phyloP scores from a whole-genome alignment of 2,888 invertebrate species.

The Biston betularia region DNA sequence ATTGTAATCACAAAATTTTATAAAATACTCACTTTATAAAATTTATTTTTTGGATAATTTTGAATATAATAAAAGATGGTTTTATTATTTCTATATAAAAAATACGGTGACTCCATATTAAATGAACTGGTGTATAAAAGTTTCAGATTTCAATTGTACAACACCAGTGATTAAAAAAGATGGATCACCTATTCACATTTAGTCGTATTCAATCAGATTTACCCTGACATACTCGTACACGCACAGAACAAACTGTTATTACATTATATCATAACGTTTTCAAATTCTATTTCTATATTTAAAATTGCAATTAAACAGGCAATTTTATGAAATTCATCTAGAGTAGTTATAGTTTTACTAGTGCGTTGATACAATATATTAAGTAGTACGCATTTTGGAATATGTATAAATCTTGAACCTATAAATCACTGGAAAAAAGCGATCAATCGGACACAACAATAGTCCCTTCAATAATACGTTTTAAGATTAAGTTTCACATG shows the following conservation, averaged over 20 bases:
- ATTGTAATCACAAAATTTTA: slow-evolving; percentile 16
- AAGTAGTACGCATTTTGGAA: slow-evolving; percentile 10
- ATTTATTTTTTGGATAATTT: slow-evolving; percentile 15
- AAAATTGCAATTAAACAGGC: slow-evolving; percentile 18
- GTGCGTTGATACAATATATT: slow-evolving; percentile 9
- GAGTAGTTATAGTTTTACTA: slow-evolving; percentile 11
- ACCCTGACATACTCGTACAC: slow-evolving; percentile 29
- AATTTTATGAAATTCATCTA: slow-evolving; percentile 21
- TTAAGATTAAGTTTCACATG: neutral
- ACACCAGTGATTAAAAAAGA: slow-evolving; percentile 2
- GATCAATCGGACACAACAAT: neutral
- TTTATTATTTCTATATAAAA: slow-evolving; percentile 21
- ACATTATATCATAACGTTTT: slow-evolving; percentile 20
- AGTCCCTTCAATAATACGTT: neutral
- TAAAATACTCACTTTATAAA: slow-evolving; percentile 17
- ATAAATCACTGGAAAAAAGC: neutral
- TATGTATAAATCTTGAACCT: neutral
- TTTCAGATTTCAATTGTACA: slow-evolving; percentile 1
- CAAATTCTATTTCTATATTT: slow-evolving; percentile 30
- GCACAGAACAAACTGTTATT: slow-evolving; percentile 22
- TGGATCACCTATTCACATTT: slow-evolving; percentile 8
- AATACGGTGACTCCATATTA: slow-evolving; percentile 7
- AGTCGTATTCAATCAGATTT: slow-evolving; percentile 20
- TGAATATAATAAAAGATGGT: slow-evolving; percentile 15
- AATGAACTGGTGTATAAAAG: slow-evolving; percentile 2